phyloP scores from a whole-genome alignment of 2,113 vertebrate species.

The Brachyhypopomus gauderio region DNA sequence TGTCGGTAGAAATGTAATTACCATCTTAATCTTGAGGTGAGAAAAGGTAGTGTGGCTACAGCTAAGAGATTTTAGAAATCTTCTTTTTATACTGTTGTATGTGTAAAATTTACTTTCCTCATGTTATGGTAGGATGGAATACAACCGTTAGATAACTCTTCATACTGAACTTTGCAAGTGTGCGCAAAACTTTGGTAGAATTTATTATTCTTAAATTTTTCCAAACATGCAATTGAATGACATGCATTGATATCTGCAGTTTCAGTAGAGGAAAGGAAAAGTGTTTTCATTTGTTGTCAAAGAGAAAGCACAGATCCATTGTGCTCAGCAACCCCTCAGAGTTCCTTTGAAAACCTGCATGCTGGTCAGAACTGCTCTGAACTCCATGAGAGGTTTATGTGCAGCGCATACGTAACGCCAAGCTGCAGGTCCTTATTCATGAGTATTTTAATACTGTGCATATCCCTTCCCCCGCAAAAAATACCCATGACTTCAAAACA shows the following conservation, averaged over 20 bases:
- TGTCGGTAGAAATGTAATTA: no score
- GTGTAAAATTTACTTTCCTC: no score
- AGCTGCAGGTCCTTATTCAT: slow-evolving; percentile 44
- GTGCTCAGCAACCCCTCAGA: slow-evolving; percentile 40
- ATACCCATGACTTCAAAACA: slow-evolving; percentile 8
- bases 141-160: background rate
- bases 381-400: slow-evolving; percentile 46
- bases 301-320: slow-evolving; percentile 34
- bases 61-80: no score
- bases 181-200: background rate
- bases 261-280: slow-evolving; percentile 13
- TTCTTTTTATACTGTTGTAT: no score
- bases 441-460: slow-evolving; percentile 39
- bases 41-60: no score
- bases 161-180: background rate
- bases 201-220: background rate
- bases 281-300: slow-evolving; percentile 32
- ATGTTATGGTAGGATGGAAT: no score
- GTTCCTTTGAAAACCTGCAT: slow-evolving; percentile 35
- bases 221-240: slow-evolving; percentile 20
- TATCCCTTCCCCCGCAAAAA: slow-evolving; percentile 30
- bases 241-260: slow-evolving; percentile 15
- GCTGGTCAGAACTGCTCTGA: slow-evolving; percentile 18
- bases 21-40: no score
- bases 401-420: slow-evolving; percentile 14